These are phyloP conservation scores for Syngnathus scovelli DNA, from an alignment of 2,113 vertebrate genomes.

Conservation along the genomic window DNA sequence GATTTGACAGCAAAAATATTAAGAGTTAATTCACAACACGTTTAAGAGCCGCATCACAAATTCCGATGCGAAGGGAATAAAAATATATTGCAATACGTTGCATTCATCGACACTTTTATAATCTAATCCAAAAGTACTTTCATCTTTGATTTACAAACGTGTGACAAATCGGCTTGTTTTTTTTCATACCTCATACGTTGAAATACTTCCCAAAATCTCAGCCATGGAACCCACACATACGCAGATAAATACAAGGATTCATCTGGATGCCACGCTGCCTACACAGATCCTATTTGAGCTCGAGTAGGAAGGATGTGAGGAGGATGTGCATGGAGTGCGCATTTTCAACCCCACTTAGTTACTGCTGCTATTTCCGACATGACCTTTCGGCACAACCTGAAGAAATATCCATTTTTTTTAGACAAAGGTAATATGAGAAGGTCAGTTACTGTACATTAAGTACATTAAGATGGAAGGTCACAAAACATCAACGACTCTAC, in stretches of 20 bases:
- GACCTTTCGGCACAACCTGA: background rate
- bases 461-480: no score
- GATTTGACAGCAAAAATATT: no score
- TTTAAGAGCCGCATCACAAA: background rate
- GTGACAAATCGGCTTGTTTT: constrained; percentile 3
- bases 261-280: constrained; percentile 32
- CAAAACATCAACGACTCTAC: background rate
- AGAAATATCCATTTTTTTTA: background rate
- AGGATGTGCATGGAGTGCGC: background rate
- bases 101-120: background rate
- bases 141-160: background rate
- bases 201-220: constrained; percentile 1
- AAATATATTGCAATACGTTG: background rate
- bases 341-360: background rate
- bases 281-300: constrained; percentile 39
- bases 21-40: background rate
- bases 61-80: background rate
- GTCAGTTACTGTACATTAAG: background rate
- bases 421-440: background rate
- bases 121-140: background rate
- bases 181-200: constrained; percentile 2
- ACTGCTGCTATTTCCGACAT: background rate
- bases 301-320: constrained; percentile 31
- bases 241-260: constrained; percentile 23
- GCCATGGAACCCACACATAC: constrained; percentile 11